phyloP scores from a whole-genome alignment of 2,113 vertebrate species.

The Syrmaticus mikado region DNA sequence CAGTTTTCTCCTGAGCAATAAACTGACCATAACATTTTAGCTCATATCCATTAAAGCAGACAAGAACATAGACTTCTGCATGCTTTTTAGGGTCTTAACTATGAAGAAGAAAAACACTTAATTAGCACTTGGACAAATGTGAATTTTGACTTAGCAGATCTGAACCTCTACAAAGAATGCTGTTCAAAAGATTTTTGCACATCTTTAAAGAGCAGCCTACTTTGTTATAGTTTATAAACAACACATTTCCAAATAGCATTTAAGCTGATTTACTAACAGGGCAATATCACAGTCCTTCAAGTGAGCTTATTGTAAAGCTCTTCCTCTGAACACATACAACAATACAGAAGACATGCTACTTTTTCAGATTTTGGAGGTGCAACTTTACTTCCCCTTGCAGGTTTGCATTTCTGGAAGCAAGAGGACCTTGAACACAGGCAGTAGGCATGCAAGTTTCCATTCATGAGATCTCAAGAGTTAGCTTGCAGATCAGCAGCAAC shows the following conservation, averaged over 20 bases:
- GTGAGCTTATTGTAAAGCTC: fast-evolving
- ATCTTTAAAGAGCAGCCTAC: neutral
- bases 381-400: neutral
- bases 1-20: neutral
- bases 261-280: neutral
- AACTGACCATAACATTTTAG: neutral
- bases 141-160: neutral
- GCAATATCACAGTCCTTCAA: neutral
- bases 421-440: neutral
- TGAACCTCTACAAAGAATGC: neutral
- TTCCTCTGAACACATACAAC: neutral
- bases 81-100: neutral
- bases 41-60: neutral
- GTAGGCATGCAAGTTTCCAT: neutral
- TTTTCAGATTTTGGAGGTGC: neutral
- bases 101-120: neutral
- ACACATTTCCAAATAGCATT: neutral
- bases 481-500: neutral
- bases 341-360: neutral
- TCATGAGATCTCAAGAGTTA: neutral
- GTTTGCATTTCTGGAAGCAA: neutral
- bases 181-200: neutral
- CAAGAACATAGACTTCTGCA: fast-evolving
- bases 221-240: neutral
- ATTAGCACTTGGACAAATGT: neutral